phyloP scores from a whole-genome alignment of 2,888 invertebrate genomes.

The Salpingus planirostris region DNA sequence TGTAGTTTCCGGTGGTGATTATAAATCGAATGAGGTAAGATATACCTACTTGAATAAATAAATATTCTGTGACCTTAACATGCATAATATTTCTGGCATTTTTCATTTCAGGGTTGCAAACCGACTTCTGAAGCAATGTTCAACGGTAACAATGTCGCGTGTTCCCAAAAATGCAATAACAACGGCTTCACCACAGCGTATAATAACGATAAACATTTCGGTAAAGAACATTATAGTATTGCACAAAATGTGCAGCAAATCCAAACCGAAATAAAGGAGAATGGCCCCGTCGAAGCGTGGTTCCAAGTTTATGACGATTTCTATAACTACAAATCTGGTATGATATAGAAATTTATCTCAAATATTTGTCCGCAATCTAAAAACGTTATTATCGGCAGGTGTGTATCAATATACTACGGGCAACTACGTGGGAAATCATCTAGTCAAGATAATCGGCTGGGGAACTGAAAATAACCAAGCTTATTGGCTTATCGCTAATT shows the following conservation, averaged over 20 bases:
- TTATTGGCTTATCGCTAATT: constrained; percentile 55
- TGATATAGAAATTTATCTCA: neutral
- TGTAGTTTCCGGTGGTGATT: constrained; percentile 5
- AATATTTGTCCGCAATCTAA: neutral
- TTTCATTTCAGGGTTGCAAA: constrained; percentile 56
- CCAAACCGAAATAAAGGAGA: constrained; percentile 1
- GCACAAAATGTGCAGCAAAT: neutral
- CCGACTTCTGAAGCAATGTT: no score
- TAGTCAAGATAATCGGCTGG: constrained; percentile 53
- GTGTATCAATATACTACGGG: neutral
- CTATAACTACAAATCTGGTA: constrained; percentile 2
- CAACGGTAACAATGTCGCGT: no score
- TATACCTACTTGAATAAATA: neutral
- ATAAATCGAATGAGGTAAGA: neutral
- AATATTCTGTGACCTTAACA: constrained; percentile 1
- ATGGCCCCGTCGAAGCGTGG: constrained; percentile 3
- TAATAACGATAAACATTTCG: neutral
- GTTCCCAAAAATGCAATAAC: constrained; percentile 56
- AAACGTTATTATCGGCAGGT: constrained; percentile 1
- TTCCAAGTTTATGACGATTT: constrained; percentile 3
- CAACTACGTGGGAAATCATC: constrained; percentile 45
- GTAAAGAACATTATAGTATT: neutral
- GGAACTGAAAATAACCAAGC: constrained; percentile 45
- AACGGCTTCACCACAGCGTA: constrained; percentile 46
- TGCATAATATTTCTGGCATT: no score